Base-by-base conservation (phyloP, 2,888 invertebrate genomes). In the Crocallis elinguaria region DNA sequence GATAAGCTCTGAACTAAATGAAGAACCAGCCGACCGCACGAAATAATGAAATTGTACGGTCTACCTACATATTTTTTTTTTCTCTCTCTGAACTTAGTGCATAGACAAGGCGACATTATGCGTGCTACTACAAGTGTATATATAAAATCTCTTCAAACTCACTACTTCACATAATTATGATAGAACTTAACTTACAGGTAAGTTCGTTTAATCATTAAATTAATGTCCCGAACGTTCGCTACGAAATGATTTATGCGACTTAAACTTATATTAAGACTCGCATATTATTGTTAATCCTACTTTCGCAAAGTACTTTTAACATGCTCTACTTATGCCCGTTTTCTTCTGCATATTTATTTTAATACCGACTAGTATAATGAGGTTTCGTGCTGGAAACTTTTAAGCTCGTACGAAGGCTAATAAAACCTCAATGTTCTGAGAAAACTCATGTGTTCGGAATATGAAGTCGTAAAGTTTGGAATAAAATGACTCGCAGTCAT, bases 221-320 rank as follows among this genome's bases (percentile, higher is more conserved):
- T 56, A 62, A 63, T 66, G 62, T 64, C 50, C 49, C 43, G 60
- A 59, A 44, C 45, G 27, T 19, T 49, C 29, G 30, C 49, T 35
- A 19, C 14, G 19, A 43, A 46, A 38, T 63, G 61, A 60, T 62
- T 49, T 60, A 60, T 49, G 37, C 12, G 42, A 32, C 51, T 52
- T 19, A 23, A 29, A 55, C 51, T 45, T 33, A 42, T 55, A 53
- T 52, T 55, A 57, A 57, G 19, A 19, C 16, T 9, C 19, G 23
- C 29, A 48, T 49, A 45, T 52, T 44, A 52, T 42, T 9, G 49
- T 12, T 37, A 12, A 42, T 36, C 49, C 42, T 2, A 14, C 11
- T 21, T 29, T 12, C 8, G 12, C 30, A 8, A 13, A 7, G 25
- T 27, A 3, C 11, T 19, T 48, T 11, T 11, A 9, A 33, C 5